These are phyloP conservation scores for Corythaeola cristata DNA, from an alignment of 2,113 vertebrate genomes.

Conservation along the genomic window DNA sequence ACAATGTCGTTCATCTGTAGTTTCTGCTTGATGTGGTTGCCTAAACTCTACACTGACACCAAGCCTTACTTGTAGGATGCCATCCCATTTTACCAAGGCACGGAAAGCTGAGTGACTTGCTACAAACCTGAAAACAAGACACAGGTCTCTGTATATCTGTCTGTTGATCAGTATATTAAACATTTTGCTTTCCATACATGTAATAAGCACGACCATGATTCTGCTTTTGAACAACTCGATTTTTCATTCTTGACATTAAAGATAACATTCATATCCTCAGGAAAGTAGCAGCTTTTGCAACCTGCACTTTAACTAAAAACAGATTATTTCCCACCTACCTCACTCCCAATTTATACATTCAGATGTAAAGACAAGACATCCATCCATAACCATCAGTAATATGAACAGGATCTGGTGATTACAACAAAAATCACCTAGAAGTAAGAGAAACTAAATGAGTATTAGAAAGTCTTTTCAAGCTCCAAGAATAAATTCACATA, in stretches of 20 bases:
- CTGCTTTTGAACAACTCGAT: not conserved
- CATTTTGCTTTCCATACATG: not conserved
- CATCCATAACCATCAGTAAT: not conserved
- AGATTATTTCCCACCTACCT: not conserved
- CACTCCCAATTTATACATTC: not conserved
- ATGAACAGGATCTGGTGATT: not conserved
- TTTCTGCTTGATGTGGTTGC: not conserved
- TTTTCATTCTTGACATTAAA: not conserved
- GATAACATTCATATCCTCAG: not conserved
- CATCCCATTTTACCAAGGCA: not conserved
- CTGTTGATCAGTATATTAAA: not conserved
- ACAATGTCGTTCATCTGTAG: not conserved
- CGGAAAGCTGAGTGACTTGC: not conserved
- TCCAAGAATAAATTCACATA: not conserved
- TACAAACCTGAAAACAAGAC: not conserved
- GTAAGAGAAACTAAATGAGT: not conserved
- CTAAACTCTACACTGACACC: not conserved
- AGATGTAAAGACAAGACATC: not conserved
- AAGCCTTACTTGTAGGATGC: not conserved
- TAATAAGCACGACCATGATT: not conserved
- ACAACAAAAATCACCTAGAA: not conserved
- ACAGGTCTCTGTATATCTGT: too few relatives aligned
- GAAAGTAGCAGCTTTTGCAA: not conserved
- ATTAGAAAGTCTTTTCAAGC: not conserved
- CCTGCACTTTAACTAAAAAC: not conserved